These are phyloP conservation scores for Cacoxenus indagator DNA, from an alignment of 2,888 invertebrate species.

Conservation along the genomic window DNA sequence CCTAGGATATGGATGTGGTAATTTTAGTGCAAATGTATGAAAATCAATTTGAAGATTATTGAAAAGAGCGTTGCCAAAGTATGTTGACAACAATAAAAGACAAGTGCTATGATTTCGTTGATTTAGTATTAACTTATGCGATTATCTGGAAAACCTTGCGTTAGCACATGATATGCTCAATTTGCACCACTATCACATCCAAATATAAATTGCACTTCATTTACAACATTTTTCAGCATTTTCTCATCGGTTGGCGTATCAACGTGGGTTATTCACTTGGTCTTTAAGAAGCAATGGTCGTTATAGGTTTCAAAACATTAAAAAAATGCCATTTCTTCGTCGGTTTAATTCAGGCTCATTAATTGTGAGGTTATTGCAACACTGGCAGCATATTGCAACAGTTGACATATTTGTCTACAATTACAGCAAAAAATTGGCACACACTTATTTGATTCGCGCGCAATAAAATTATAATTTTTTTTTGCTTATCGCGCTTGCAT, in stretches of 20 bases:
- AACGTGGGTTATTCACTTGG: background rate
- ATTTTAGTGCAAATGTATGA: conserved; percentile 38
- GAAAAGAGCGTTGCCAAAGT: too few relatives aligned
- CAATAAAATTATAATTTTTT: background rate
- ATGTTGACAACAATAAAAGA: too few relatives aligned
- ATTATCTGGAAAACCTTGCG: too few relatives aligned
- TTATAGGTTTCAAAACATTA: too few relatives aligned
- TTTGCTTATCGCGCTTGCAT: background rate
- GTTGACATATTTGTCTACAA: background rate
- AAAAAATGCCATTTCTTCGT: too few relatives aligned
- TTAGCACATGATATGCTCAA: too few relatives aligned
- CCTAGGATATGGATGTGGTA: background rate
- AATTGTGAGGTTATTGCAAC: too few relatives aligned
- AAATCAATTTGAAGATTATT: conserved; percentile 21
- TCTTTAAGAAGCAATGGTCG: background rate
- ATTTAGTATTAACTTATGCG: too few relatives aligned
- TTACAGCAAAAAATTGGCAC: background rate
- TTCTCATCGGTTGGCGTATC: background rate
- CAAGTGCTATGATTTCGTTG: too few relatives aligned
- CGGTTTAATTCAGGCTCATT: too few relatives aligned
- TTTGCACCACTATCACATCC: background rate
- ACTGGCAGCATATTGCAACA: too few relatives aligned
- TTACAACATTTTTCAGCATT: conserved; percentile 37
- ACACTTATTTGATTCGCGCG: background rate
- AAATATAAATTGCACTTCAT: conserved; percentile 39